These are phyloP conservation scores for Heliconius hermathena DNA, from an alignment of 1,140 invertebrate species.

Conservation along the genomic window DNA sequence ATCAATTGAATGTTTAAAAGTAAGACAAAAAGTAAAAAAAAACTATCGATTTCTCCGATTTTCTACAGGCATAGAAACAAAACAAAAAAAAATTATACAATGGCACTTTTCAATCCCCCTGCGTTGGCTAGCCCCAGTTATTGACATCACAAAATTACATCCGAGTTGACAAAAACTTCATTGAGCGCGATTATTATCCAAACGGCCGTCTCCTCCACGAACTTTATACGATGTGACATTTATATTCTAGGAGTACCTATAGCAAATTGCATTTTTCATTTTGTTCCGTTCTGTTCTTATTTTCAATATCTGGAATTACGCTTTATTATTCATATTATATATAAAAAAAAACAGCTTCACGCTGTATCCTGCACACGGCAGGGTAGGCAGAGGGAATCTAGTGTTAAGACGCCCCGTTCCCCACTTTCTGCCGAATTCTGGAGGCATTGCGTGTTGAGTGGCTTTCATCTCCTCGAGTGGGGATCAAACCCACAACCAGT, in stretches of 20 bases:
- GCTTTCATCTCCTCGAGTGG: too few relatives aligned
- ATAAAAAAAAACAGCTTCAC: too few relatives aligned
- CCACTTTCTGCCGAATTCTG: too few relatives aligned
- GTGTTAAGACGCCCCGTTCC: too few relatives aligned
- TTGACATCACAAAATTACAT: constrained; percentile 22
- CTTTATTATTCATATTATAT: too few relatives aligned
- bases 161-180: constrained; percentile 14
- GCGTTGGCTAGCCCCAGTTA: neutral
- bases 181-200: constrained; percentile 8
- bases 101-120: neutral
- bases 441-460: too few relatives aligned
- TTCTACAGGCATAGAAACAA: neutral
- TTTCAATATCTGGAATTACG: too few relatives aligned
- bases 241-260: neutral
- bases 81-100: neutral
- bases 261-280: neutral
- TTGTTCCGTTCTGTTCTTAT: neutral
- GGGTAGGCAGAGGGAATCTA: too few relatives aligned
- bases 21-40: too few relatives aligned
- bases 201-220: neutral
- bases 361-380: too few relatives aligned
- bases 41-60: neutral
- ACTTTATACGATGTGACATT: neutral
- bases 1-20: too few relatives aligned
- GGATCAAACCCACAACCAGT: too few relatives aligned